Evolutionary conservation across 2,797 vertebrate genomes (phyloP), one percentile per base, ranked within the genome.

Genomic region (Pteropus rufus): DNA sequence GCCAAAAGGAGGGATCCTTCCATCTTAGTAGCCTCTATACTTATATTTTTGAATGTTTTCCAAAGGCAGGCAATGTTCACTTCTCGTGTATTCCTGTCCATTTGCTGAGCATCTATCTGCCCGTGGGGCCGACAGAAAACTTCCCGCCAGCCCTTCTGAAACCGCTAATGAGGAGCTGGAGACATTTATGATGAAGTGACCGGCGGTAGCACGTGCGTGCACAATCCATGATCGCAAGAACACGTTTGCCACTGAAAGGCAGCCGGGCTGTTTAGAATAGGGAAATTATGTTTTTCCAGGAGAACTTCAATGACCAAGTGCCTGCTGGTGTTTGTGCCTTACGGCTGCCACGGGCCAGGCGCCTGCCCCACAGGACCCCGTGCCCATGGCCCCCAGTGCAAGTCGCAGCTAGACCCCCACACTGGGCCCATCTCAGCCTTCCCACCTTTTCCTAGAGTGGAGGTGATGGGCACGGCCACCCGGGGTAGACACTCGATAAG

Each of bases 161-260:
- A 39, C 7, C 62, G 56, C 21, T n/a, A 7, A 10, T 3, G 24
- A 44, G 21, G 67, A 54, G 12, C 7, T 0, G 31, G n/a, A 4
- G 9, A 36, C 24, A 7, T 5, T 7, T 19, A 11, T 44, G 6
- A 7, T 5, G 3, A n/a, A n/a, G 36, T n/a, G 31, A 24, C 67
- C 29, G 58, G 83, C 1, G 29, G 87, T 6, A 41, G 11, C 29
- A 41, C 3, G 7, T 1, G 0, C 5, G 15, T 1, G 14, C 1
- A 26, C 11, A 1, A 2, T 6, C 16, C 2, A 29, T 3, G 34
- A 16, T 2, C 0, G 6, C 11, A 3, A 10, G 36, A 1, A 5
- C 5, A 4, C 24, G 7, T 49, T 24, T 58, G 46, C 26, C 79
- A 46, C 4, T 0, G 0, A 6, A 65, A 46, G 0, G 18, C 23